Percentiles rank a stretch among this genome's conserved stretches.
Evolutionary conservation across 37 sponge, comb jelly and placozoan species (phyloP).

Genomic region (Dysidea cf. avara): DNA sequence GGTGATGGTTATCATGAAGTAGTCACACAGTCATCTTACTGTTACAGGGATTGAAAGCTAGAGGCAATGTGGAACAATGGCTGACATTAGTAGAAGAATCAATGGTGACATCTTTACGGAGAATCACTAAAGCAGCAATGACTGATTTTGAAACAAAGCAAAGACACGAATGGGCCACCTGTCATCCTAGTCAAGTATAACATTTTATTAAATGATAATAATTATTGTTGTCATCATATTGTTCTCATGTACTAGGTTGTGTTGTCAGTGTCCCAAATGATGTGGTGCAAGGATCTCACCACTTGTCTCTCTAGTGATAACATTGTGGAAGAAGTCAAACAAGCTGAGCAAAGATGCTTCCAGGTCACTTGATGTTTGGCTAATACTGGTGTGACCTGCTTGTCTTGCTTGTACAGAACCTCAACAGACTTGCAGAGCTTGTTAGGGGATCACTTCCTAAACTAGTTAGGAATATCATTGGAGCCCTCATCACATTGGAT

Average conservation of each 20-base stretch:
- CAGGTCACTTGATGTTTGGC: conserved; percentile 34
- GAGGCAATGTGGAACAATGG: conserved; percentile 98
- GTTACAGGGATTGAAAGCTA: conserved; percentile 74
- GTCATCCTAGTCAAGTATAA: conserved; percentile 79
- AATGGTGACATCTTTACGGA: conserved; percentile 88
- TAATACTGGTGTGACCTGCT: neutral
- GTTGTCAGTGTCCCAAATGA: conserved; percentile 95
- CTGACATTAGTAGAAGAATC: conserved; percentile 89
- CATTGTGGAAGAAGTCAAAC: conserved; percentile 68
- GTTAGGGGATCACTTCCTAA: conserved; percentile 91
- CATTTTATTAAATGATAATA: too few species aligned
- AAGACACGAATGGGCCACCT: conserved; percentile 92
- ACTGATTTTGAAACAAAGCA: conserved; percentile 82
- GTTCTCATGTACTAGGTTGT: conserved; percentile 66
- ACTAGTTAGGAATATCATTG: conserved; percentile 82
- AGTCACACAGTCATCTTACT: neutral
- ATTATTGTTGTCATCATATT: too few species aligned
- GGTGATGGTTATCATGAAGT: conserved; percentile 14
- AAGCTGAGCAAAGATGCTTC: conserved; percentile 82
- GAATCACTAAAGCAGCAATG: conserved; percentile 85
- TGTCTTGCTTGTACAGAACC: conserved; percentile 46
- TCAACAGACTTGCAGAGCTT: conserved; percentile 94
- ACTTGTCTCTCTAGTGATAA: conserved; percentile 65
- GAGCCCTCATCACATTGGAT: conserved; percentile 96
- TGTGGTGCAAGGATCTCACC: conserved; percentile 95